Percentiles rank a stretch among this genome's conserved stretches.
Evolutionary conservation across 2,797 vertebrate genomes (phyloP).

Genomic region (Sebastolobus altivelis): DNA sequence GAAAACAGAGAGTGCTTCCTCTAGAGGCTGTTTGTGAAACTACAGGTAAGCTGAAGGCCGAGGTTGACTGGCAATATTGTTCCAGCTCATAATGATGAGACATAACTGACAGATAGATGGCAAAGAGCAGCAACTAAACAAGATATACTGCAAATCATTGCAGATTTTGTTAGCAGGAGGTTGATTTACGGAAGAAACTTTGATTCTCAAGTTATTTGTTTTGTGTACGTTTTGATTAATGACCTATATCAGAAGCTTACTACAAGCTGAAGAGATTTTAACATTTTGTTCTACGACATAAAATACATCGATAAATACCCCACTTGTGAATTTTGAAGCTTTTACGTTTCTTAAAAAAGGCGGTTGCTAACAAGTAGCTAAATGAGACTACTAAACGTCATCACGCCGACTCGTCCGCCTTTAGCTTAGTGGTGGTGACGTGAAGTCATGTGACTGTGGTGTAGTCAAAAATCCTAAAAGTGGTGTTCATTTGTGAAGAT

Average conservation of each 20-base stretch:
- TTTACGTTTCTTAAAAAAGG: too few relatives aligned
- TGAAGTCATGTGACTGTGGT: too few relatives aligned
- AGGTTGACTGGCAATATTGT: slow-evolving; percentile 54
- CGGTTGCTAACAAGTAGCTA: too few relatives aligned
- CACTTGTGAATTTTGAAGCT: too few relatives aligned
- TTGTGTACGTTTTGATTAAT: background rate
- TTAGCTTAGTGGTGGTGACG: too few relatives aligned
- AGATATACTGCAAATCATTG: slow-evolving; percentile 20
- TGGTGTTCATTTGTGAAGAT: too few relatives aligned
- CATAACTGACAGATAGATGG: slow-evolving; percentile 37
- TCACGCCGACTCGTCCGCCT: too few relatives aligned
- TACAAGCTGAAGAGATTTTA: background rate
- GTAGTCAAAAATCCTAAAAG: too few relatives aligned
- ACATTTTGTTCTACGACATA: too few relatives aligned
- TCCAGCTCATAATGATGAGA: slow-evolving; percentile 46
- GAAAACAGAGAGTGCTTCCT: slow-evolving; percentile 52
- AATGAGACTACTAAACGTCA: too few relatives aligned
- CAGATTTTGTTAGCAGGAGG: slow-evolving; percentile 22
- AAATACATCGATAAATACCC: too few relatives aligned
- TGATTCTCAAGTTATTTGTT: background rate
- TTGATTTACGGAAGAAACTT: slow-evolving; percentile 22
- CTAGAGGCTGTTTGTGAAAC: slow-evolving; percentile 60
- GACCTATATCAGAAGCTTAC: background rate
- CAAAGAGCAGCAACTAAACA: slow-evolving; percentile 15
- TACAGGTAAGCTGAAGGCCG: slow-evolving; percentile 57